Base-by-base conservation (phyloP, 2,113 vertebrate species). In the Morphnarchus princeps region DNA sequence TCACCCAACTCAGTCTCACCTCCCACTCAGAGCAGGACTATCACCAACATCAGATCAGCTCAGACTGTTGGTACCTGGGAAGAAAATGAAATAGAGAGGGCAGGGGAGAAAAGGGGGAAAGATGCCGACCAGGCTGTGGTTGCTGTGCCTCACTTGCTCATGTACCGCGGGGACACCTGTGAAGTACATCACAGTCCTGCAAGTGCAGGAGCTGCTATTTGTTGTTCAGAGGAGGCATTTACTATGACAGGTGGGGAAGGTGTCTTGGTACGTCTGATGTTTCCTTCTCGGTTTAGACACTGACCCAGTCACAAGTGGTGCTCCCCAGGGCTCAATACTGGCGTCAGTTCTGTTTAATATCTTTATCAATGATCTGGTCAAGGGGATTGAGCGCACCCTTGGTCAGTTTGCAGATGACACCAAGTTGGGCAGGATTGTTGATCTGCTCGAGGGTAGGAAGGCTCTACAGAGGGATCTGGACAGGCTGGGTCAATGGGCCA, bases 341-440 rank as follows among this genome's bases (percentile, higher is more conserved):
- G n/a, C 58, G 16, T 29, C 45, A 42, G 10, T 54, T 54, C 47
- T 34, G 13, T 40, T 79, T 79, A 63, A 34, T 63, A 79, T 34
- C 47, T 63, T 63, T 42, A 34, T 52, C 45, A 62, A 5, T 40
- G 29, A 50, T 38, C 16, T 32, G 43, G n/a, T 26, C 0, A 5
- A 40, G n/a, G n/a, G 18, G 13, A 65, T n/a, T 1, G 2, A 40
- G 47, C 5, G 21, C 36, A 63, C 12, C 34, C 19, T 38, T 5
- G 4, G 43, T 4, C 18, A 61, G 34, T 61, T 38, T 61, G 58
- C 11, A 62, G 45, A 32, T 1, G 9, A 73, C 5, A 73, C 71
- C 52, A 54, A 54, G 28, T 2, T 54, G 52, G 52, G 16, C 0
- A 2, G 52, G 16, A 17, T 1, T 0, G 28, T 29, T 29, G 9